These are phyloP conservation scores for Pocillopora meandrina DNA, from an alignment of 92 coral and sea anemone species.

Conservation along the genomic window DNA sequence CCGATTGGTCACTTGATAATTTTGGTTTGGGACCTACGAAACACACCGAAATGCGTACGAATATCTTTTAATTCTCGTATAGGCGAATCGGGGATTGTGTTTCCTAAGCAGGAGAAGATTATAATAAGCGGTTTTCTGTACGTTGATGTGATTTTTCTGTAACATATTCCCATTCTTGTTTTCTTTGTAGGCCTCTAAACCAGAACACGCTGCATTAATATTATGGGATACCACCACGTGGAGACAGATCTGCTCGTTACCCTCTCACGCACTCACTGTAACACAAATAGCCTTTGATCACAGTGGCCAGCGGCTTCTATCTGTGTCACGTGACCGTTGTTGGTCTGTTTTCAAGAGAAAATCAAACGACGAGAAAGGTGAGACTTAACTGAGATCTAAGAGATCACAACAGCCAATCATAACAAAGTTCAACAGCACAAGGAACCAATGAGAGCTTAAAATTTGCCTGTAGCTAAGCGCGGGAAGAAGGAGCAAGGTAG, in stretches of 20 bases:
- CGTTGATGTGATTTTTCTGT: background rate
- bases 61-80: too few species aligned
- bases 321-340: constrained; percentile 97
- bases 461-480: too few species aligned
- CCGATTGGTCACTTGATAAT: too few species aligned
- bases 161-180: background rate
- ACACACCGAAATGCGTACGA: too few species aligned
- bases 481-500: too few species aligned
- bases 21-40: too few species aligned
- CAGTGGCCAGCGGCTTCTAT: constrained; percentile 89
- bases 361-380: constrained; percentile 43
- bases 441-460: too few species aligned
- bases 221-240: constrained; percentile 93
- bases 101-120: too few species aligned
- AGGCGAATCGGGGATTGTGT: too few species aligned
- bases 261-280: constrained; percentile 88
- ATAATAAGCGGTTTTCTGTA: background rate
- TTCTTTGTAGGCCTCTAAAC: constrained; percentile 81
- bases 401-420: too few species aligned
- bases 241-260: constrained; percentile 77
- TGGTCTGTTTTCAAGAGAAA: constrained; percentile 86
- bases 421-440: too few species aligned
- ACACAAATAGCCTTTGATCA: constrained; percentile 94
- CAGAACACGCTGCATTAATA: constrained; percentile 87
- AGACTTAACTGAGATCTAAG: background rate